Base-by-base conservation (phyloP, 2,113 vertebrate species). In the Caloenas nicobarica region DNA sequence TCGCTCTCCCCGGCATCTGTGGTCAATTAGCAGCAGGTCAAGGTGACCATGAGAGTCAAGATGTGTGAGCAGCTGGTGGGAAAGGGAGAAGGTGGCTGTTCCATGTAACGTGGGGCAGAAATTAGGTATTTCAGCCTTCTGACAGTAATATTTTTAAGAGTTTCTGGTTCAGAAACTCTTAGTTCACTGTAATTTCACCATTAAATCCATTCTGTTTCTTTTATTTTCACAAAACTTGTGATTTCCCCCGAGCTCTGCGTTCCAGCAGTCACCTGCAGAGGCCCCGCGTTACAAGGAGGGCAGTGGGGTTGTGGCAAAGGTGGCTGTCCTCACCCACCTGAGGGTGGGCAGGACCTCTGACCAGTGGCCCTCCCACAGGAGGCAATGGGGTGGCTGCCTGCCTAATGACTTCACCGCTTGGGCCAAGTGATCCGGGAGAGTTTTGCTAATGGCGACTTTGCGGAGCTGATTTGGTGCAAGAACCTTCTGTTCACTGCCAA, bases 281-380 rank as follows among this genome's bases (percentile, higher is more conserved):
- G 17, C 6, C 36, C 10, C 44, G 29, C 0, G 0, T 66, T 66
- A 34, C 0, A 0, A 11, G 9, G 34, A 38, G 18, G 16, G 54
- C 38, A 53, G 11, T 11, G 38, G n/a, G 19, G 25, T 29, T 66
- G 46, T 3, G 7, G 8, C 57, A 77, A 36, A 8, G 1, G 48
- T 34, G 44, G 22, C 48, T 3, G 1, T 51, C 38, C 31, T 54
- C 23, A 18, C 38, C 8, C 14, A 65, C 21, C 46, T 60, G 34
- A 2, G 4, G 40, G n/a, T 28, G 44, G 36, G 6, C 24, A 23
- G 64, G 24, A 72, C 9, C 38, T 40, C 26, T 65, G 62, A 38
- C 33, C 61, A 60, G n/a, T 46, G 48, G 34, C 31, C 22, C 34
- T 71, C 33, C 17, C 40, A 28, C 56, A 48, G 38, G 42, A 77